These are phyloP conservation scores for Bos javanicus DNA, from an alignment of 2,113 vertebrate genomes.

Conservation along the genomic window DNA sequence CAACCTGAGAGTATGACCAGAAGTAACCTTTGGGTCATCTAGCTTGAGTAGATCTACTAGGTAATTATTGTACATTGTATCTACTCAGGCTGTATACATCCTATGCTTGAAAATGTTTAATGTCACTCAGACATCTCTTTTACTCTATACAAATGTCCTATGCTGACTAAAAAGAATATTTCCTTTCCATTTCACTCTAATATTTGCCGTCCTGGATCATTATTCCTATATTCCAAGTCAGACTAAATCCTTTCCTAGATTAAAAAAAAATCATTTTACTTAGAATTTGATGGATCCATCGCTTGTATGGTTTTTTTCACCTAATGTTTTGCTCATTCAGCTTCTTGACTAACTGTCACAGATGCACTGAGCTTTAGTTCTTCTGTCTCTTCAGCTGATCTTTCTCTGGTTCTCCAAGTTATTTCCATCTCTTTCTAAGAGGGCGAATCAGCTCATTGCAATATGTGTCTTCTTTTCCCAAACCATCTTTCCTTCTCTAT, in stretches of 20 bases:
- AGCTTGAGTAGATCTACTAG: not conserved
- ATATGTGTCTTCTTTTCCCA: not conserved
- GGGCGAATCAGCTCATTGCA: not conserved
- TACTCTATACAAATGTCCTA: not conserved
- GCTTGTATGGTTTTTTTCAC: not conserved
- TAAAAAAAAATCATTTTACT: not conserved
- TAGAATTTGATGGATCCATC: not conserved
- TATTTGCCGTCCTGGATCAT: not conserved
- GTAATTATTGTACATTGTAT: not conserved
- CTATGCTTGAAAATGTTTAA: not conserved
- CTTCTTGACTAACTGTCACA: slow-evolving; percentile 15
- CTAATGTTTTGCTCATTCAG: not conserved
- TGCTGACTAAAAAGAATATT: not conserved
- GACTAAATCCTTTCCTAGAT: not conserved
- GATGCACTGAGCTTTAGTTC: not conserved
- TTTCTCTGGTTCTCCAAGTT: not conserved
- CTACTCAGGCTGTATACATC: not conserved
- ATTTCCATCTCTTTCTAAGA: slow-evolving; percentile 37
- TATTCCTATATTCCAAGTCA: not conserved
- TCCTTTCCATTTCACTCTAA: not conserved
- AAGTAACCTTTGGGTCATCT: not conserved
- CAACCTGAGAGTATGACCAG: not conserved
- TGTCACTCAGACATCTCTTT: not conserved
- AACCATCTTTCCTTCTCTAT: not conserved
- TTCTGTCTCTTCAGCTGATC: slow-evolving; percentile 32